Evolutionary conservation across 1,140 invertebrate genomes (phyloP), one percentile per base, ranked within the genome.

Genomic region (Ips typographus): DNA sequence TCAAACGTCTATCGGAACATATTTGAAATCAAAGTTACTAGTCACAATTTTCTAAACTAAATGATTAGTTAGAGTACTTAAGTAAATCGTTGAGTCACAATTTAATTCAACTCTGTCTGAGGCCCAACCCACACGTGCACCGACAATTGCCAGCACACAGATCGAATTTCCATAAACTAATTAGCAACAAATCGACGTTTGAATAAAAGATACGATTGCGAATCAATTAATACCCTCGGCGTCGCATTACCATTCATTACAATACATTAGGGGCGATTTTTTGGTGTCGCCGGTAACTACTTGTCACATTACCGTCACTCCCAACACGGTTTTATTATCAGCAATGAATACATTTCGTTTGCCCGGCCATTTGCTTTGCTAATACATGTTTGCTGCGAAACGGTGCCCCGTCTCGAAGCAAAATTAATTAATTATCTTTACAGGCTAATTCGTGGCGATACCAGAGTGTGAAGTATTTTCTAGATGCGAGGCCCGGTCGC

Each of bases 381-480:
- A 44, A 59, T 36, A 56, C 22, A 22, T 22, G 22, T 22, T 22
- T 22, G 22, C 22, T 22, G 22, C 22, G 22, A 22, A 22, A 22
- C 22, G 22, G 22, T 22, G 22, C 22, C 22, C 40, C 42, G 56
- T 65, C 42, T 55, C 40, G 8, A 65, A 57, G 64, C 64, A 57
- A 65, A 66, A 57, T 41, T 39, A 66, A 66, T 66, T 66, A 66
- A 66, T 66, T 66, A 66, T 44, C 39, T 58, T 47, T 55, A 66
- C 37, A 60, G 71, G 76, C 73, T 75, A 77, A 78, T 78, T 78
- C 76, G 77, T 78, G 73, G 73, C 75, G 53, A 71, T 71, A 73
- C 59, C 72, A 74, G 75, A 78, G 77, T 78, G 77, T 78, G 77
- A 78, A 78, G 77, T 73, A 77, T 78, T 78, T 73, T 39, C 73